Percentiles rank a stretch among this genome's conserved stretches.
Evolutionary conservation across 2,113 vertebrate genomes (phyloP).

Genomic region (Oreochromis tanganicae): DNA sequence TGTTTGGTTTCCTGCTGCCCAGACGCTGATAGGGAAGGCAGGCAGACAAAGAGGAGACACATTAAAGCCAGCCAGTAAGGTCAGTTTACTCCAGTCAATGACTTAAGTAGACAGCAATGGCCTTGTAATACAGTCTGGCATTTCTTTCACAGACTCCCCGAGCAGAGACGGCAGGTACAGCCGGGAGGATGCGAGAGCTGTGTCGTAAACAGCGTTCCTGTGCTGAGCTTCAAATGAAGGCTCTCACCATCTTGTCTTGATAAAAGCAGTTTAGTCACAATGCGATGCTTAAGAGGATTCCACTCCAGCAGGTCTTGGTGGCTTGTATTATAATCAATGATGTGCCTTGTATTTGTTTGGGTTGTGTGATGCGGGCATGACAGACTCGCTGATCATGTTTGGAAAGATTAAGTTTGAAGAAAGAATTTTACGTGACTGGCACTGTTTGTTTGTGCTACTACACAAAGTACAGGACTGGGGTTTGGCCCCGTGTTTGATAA

Average conservation of each 20-base stretch:
- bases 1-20: conserved; percentile 73
- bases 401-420: not conserved
- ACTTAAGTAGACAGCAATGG: conserved; percentile 73
- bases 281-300: not conserved
- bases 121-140: conserved; percentile 59
- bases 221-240: conserved; percentile 3
- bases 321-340: not conserved
- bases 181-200: not conserved
- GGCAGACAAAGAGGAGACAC: conserved; percentile 73
- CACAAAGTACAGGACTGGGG: not conserved
- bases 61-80: conserved; percentile 74
- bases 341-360: conserved; percentile 20
- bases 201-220: conserved; percentile 24
- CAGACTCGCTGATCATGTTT: conserved; percentile 15
- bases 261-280: not conserved
- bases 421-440: not conserved
- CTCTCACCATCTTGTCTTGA: not conserved
- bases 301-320: not conserved
- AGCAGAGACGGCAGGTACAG: conserved; percentile 39
- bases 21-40: conserved; percentile 71
- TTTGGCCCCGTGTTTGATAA: not conserved
- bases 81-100: conserved; percentile 76
- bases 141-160: conserved; percentile 32
- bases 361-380: not conserved
- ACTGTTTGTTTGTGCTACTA: not conserved